phyloP scores from a whole-genome alignment of 1,140 invertebrate genomes.

The Hydropsyche tenuis region DNA sequence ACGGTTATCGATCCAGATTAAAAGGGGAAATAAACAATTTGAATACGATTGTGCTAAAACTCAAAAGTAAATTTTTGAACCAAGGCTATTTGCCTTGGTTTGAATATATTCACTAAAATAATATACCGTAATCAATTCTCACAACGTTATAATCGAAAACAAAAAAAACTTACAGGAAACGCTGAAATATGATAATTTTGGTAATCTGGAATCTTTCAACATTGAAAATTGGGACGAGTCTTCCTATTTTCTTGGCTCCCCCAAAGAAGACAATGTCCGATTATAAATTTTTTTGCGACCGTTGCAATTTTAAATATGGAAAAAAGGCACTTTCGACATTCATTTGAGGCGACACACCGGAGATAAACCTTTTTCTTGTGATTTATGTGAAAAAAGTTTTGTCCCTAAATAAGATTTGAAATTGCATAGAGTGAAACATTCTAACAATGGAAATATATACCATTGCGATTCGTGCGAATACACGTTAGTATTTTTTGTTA shows the following conservation, averaged over 20 bases:
- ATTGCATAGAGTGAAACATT: conserved; percentile 38
- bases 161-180: neutral
- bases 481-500: conserved; percentile 30
- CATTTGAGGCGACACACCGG: conserved; percentile 39
- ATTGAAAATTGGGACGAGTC: neutral
- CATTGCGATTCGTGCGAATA: conserved; percentile 39
- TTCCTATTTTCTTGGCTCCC: too few species aligned
- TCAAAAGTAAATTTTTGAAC: conserved; percentile 5
- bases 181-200: neutral
- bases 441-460: conserved; percentile 6
- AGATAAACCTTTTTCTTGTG: conserved; percentile 33
- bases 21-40: conserved; percentile 38
- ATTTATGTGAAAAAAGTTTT: conserved; percentile 35
- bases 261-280: conserved; percentile 17
- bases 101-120: neutral
- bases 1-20: conserved; percentile 33
- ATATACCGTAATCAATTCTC: too few species aligned
- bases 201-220: neutral
- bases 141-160: too few species aligned
- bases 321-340: conserved; percentile 44
- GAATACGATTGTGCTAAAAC: conserved; percentile 26
- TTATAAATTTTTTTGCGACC: conserved; percentile 43
- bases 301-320: conserved; percentile 40
- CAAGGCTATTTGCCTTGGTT: conserved; percentile 12
- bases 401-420: conserved; percentile 42